phyloP scores from a whole-genome alignment of 2,113 vertebrate species.

The Pristiophorus japonicus region DNA sequence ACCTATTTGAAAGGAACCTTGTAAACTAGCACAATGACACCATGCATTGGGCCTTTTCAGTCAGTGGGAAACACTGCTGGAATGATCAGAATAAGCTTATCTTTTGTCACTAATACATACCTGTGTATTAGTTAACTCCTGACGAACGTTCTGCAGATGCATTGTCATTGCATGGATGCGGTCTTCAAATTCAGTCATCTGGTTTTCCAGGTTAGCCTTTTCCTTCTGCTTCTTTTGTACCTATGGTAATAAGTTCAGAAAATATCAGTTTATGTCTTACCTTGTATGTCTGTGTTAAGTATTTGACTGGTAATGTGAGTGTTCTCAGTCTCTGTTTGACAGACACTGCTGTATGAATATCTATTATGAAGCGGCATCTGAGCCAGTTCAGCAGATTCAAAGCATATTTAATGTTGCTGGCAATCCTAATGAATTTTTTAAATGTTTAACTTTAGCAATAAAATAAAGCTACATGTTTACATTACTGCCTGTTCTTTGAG shows the following conservation, averaged over 20 bases:
- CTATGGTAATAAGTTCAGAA: slow-evolving; percentile 52
- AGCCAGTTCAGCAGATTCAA: not conserved
- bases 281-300: not conserved
- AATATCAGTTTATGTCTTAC: not conserved
- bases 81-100: not conserved
- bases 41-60: not conserved
- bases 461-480: not conserved
- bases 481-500: not conserved
- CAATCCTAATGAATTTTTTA: not conserved
- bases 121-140: slow-evolving; percentile 71
- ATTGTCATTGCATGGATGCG: slow-evolving; percentile 56
- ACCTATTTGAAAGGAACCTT: not conserved
- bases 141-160: slow-evolving; percentile 66
- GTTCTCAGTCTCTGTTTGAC: not conserved
- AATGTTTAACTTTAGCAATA: not conserved
- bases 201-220: slow-evolving; percentile 56
- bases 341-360: not conserved
- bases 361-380: not conserved
- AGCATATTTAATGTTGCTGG: not conserved
- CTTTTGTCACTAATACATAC: slow-evolving; percentile 51
- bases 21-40: not conserved
- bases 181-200: slow-evolving; percentile 58
- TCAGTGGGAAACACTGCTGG: not conserved
- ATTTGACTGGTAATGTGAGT: not conserved
- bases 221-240: slow-evolving; percentile 63